A percentile compares a stretch with the other conserved stretches of the same genome.
These are phyloP conservation scores for Pilophorus perplexus DNA, from an alignment of 2,888 invertebrate species.

Conservation along the genomic window DNA sequence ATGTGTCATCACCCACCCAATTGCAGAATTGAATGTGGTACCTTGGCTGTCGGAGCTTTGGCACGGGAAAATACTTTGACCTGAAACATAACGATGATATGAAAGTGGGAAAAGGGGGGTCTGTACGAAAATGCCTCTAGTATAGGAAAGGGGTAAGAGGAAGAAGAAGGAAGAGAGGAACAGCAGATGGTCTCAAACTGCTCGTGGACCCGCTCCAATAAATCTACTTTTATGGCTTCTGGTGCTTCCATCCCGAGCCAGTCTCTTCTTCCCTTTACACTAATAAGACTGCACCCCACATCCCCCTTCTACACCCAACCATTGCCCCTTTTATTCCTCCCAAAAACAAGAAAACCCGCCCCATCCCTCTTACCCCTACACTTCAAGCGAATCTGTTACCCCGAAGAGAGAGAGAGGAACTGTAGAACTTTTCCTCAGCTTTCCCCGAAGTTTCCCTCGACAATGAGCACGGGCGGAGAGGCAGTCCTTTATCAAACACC, in stretches of 20 bases:
- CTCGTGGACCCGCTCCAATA: constrained; percentile 40
- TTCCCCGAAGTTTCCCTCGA: background rate
- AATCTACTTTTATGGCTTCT: constrained; percentile 42
- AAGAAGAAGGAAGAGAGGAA: constrained; percentile 10
- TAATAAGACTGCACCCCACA: constrained; percentile 18
- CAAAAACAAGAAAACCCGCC: constrained; percentile 28
- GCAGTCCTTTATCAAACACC: constrained; percentile 24
- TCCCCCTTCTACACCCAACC: background rate
- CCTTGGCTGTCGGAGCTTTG: no score
- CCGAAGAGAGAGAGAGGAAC: constrained; percentile 9
- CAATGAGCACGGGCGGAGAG: constrained; percentile 4
- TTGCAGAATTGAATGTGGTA: no score
- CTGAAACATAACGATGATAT: background rate
- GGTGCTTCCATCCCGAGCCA: constrained; percentile 13
- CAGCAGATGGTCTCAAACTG: constrained; percentile 41
- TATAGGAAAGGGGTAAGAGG: constrained; percentile 2
- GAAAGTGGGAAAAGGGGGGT: background rate
- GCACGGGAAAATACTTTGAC: background rate
- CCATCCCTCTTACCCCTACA: constrained; percentile 6
- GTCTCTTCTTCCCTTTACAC: constrained; percentile 33
- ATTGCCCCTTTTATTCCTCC: constrained; percentile 10
- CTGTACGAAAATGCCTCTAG: constrained; percentile 25
- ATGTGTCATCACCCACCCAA: no score
- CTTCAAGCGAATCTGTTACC: constrained; percentile 28
- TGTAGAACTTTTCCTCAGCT: constrained; percentile 9